These are phyloP conservation scores for Chouioia cunea DNA, from an alignment of 2,888 invertebrate genomes.

Conservation along the genomic window DNA sequence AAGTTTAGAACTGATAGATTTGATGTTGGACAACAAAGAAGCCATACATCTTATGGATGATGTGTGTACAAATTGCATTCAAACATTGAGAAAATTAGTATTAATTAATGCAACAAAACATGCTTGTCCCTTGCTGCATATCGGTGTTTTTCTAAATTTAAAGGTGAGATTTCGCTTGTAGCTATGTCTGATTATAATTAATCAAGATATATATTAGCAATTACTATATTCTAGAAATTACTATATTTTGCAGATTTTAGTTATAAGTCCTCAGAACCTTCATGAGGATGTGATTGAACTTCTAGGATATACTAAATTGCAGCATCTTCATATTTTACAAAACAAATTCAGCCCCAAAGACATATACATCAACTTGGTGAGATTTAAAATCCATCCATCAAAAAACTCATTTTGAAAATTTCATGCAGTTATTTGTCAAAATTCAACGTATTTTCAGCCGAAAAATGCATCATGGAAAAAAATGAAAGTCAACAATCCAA, in stretches of 20 bases:
- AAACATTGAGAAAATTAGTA: conserved; percentile 74
- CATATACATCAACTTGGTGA: conserved; percentile 70
- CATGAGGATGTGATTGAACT: conserved; percentile 79
- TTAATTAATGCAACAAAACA: conserved; percentile 82
- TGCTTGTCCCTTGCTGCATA: conserved; percentile 79
- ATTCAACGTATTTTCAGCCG: conserved; percentile 56
- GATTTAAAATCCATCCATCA: conserved; percentile 67
- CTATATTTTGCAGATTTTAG: conserved; percentile 70
- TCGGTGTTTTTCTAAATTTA: conserved; percentile 82
- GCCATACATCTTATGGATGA: conserved; percentile 81
- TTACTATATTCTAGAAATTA: not conserved
- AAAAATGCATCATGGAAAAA: conserved; percentile 68
- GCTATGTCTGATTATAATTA: conserved; percentile 1
- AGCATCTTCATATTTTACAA: conserved; percentile 80
- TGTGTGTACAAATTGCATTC: conserved; percentile 76
- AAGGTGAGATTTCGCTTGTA: conserved; percentile 67
- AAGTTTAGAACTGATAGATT: conserved; percentile 78
- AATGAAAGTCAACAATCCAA: conserved; percentile 73
- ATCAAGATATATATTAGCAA: not conserved
- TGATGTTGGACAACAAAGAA: conserved; percentile 80
- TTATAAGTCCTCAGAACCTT: conserved; percentile 81
- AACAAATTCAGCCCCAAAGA: conserved; percentile 77
- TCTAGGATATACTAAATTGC: conserved; percentile 75
- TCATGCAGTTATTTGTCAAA: conserved; percentile 4
- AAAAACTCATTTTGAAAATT: conserved; percentile 1